These are phyloP conservation scores for Tiliacea citrago DNA, from an alignment of 2,888 invertebrate species.

Conservation along the genomic window DNA sequence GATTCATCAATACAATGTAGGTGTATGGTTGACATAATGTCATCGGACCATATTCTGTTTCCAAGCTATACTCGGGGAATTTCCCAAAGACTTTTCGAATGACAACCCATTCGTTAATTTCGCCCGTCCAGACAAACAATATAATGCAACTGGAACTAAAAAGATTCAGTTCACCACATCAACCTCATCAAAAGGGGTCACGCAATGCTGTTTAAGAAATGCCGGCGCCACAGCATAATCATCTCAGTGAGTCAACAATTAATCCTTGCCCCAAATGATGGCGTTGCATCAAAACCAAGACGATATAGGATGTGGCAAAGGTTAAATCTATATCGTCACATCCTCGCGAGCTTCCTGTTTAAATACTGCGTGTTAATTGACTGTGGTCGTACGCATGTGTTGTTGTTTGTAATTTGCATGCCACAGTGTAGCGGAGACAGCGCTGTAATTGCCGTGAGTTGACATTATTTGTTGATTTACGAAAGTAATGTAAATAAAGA, in stretches of 20 bases:
- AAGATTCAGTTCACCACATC: slow-evolving; percentile 27
- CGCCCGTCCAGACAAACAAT: not conserved
- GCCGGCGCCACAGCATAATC: slow-evolving; percentile 62
- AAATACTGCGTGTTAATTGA: slow-evolving; percentile 83
- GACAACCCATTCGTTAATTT: not conserved
- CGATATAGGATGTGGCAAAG: slow-evolving; percentile 87
- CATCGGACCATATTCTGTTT: not conserved
- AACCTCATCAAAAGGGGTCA: slow-evolving; percentile 55
- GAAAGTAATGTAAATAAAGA: slow-evolving; percentile 19
- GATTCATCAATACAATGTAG: not conserved
- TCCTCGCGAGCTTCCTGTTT: slow-evolving; percentile 88
- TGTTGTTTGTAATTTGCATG: slow-evolving; percentile 70
- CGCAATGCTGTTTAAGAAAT: slow-evolving; percentile 62
- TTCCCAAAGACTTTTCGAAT: not conserved
- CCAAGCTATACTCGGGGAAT: not conserved
- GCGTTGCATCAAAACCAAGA: slow-evolving; percentile 81
- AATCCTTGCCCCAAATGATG: slow-evolving; percentile 76
- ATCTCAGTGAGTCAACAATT: slow-evolving; percentile 77
- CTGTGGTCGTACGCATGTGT: slow-evolving; percentile 73
- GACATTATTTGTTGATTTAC: slow-evolving; percentile 26
- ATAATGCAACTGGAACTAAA: slow-evolving; percentile 7
- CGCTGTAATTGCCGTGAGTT: slow-evolving; percentile 28
- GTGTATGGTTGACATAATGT: not conserved
- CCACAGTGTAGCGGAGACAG: slow-evolving; percentile 59
- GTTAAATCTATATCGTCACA: slow-evolving; percentile 89